Conservation (phyloP, 2,888 invertebrate species). For the Coelopa pilipes region DNA sequence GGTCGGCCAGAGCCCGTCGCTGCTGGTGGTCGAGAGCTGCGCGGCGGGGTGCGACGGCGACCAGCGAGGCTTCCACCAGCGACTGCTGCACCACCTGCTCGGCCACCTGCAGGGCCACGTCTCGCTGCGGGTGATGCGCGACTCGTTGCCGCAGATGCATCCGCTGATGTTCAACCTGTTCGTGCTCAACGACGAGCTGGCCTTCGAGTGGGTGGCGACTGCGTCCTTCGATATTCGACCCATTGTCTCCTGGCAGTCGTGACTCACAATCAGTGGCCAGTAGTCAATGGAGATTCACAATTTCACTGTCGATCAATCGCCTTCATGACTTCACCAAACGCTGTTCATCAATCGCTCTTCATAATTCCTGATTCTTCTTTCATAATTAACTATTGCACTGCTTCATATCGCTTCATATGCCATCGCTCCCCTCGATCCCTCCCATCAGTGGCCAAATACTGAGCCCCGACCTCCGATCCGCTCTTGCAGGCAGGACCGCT, state of each 20-base stretch:
- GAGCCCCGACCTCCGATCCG: not conserved
- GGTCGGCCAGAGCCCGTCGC: constrained; percentile 44
- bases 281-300: not conserved
- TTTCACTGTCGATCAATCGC: too few species aligned
- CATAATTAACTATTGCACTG: too few species aligned
- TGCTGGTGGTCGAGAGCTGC: constrained; percentile 50
- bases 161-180: constrained; percentile 39
- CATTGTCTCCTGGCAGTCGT: too few species aligned
- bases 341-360: too few species aligned
- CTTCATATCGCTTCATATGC: too few species aligned
- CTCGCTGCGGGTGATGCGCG: constrained; percentile 44
- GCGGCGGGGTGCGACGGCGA: constrained; percentile 37
- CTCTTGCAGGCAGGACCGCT: constrained; percentile 14
- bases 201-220: constrained; percentile 29
- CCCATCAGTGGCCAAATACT: not conserved
- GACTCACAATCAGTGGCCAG: not conserved
- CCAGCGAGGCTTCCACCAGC: constrained; percentile 41
- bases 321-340: too few species aligned
- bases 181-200: constrained; percentile 30
- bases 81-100: constrained; percentile 46
- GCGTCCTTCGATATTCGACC: not conserved
- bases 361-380: too few species aligned
- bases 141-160: not conserved
- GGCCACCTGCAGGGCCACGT: constrained; percentile 36
- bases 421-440: too few species aligned